A percentile compares a stretch with the other conserved stretches of the same genome.
Evolutionary conservation across 2,797 vertebrate genomes (phyloP).

Genomic region (Pangasius macronema): DNA sequence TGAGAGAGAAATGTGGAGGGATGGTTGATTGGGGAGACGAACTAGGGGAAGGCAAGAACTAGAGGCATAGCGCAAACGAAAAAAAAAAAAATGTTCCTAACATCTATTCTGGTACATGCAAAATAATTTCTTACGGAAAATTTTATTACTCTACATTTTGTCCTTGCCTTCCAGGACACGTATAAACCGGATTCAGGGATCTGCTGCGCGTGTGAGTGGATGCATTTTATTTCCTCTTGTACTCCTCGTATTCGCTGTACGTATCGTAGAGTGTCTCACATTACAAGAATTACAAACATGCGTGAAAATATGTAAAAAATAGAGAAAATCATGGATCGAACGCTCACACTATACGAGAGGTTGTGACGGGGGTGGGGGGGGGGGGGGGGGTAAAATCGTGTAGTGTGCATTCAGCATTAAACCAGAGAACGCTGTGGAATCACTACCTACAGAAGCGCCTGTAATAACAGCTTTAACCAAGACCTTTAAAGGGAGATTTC

Average conservation of each 20-base stretch:
- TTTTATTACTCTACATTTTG: too few species aligned
- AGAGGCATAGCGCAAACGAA: too few species aligned
- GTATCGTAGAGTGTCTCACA: neutral
- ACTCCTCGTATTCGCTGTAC: neutral
- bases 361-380: too few species aligned
- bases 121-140: too few species aligned
- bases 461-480: neutral
- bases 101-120: too few species aligned
- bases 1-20: neutral
- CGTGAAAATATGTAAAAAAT: neutral
- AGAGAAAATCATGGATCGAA: neutral
- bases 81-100: too few species aligned
- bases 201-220: neutral
- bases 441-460: neutral
- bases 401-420: neutral
- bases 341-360: neutral
- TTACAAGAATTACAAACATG: neutral
- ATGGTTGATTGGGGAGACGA: too few species aligned
- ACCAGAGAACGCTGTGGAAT: neutral
- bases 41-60: neutral
- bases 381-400: neutral
- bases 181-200: neutral
- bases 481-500: neutral
- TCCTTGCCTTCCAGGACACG: too few species aligned
- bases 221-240: neutral